A percentile compares a stretch with the other conserved stretches of the same genome.
Conservation (phyloP, 2,888 invertebrate genomes). For the Amphipyra tragopoginis region DNA sequence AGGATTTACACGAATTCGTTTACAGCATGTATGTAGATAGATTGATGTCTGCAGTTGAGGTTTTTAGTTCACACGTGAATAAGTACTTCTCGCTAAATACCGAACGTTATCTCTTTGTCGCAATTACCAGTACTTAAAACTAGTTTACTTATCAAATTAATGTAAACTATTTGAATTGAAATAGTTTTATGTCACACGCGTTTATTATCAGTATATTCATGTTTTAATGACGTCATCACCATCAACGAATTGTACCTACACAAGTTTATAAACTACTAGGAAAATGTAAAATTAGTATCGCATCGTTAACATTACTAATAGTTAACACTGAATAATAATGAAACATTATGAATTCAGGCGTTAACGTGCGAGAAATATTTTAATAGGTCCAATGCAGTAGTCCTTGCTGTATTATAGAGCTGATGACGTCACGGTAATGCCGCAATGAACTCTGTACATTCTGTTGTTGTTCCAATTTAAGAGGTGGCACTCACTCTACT, state of each 20-base stretch:
- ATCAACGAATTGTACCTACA: slow-evolving; percentile 2
- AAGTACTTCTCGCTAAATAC: background rate
- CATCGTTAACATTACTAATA: background rate
- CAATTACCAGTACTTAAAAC: slow-evolving; percentile 9
- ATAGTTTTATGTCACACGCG: slow-evolving; percentile 12
- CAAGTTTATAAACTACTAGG: background rate
- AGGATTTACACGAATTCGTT: too few species aligned
- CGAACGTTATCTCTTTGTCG: slow-evolving; percentile 1
- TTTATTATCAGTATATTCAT: slow-evolving; percentile 15
- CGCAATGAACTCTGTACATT: slow-evolving; percentile 8
- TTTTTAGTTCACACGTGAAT: background rate
- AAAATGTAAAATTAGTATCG: background rate
- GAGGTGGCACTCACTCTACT: too few species aligned
- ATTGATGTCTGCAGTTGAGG: too few species aligned
- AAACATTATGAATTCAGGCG: background rate
- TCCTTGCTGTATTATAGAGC: slow-evolving; percentile 13
- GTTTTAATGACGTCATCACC: background rate
- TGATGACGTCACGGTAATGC: slow-evolving; percentile 32
- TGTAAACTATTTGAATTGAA: slow-evolving; percentile 18
- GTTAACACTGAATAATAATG: background rate
- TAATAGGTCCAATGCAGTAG: slow-evolving; percentile 23
- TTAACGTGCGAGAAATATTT: background rate
- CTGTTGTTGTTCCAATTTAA: too few species aligned
- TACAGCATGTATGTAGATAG: too few species aligned
- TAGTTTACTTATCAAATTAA: slow-evolving; percentile 6